Evolutionary conservation across 1,140 invertebrate genomes (phyloP).

Genomic region (Nymphalis io): DNA sequence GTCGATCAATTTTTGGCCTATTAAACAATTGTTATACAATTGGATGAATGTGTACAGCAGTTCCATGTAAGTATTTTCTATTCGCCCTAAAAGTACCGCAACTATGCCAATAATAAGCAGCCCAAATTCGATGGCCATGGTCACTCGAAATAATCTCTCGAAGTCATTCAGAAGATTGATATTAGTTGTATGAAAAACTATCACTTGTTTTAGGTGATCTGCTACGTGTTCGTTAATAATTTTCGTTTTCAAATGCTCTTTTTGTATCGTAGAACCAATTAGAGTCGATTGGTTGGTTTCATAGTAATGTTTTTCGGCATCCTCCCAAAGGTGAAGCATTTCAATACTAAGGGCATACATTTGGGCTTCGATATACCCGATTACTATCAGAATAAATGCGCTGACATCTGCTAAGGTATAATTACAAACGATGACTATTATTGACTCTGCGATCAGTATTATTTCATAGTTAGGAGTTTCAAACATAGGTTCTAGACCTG

Average conservation of each 20-base stretch:
- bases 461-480: constrained; percentile 62
- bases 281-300: background rate
- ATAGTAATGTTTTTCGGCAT: constrained; percentile 43
- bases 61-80: constrained; percentile 60
- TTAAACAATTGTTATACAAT: constrained; percentile 56
- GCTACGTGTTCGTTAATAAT: constrained; percentile 5
- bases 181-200: constrained; percentile 45
- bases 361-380: constrained; percentile 60
- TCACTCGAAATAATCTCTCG: constrained; percentile 45
- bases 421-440: constrained; percentile 36
- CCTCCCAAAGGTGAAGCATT: constrained; percentile 49
- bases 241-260: background rate
- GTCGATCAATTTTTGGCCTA: constrained; percentile 57
- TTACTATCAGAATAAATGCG: constrained; percentile 51
- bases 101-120: constrained; percentile 50
- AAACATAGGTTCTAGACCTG: constrained; percentile 58
- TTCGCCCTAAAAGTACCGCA: constrained; percentile 52
- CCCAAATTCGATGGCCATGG: constrained; percentile 54
- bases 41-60: constrained; percentile 56
- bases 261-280: background rate
- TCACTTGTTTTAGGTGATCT: constrained; percentile 41
- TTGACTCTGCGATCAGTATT: constrained; percentile 38
- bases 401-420: constrained; percentile 42
- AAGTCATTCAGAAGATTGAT: constrained; percentile 46
- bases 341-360: constrained; percentile 54